Evolutionary conservation across 2,797 vertebrate species (phyloP).

Genomic region (Spinus pinus): DNA sequence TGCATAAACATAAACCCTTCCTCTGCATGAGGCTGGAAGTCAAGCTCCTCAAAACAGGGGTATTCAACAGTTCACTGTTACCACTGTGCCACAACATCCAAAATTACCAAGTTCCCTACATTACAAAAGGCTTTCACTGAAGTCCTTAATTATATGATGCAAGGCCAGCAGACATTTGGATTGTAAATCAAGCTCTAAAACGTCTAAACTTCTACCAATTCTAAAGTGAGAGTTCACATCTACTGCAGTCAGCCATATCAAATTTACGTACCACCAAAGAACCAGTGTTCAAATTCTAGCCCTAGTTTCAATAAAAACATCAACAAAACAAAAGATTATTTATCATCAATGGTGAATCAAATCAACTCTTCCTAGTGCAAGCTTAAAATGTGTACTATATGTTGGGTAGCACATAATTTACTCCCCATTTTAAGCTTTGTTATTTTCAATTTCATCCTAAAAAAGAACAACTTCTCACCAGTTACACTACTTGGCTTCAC

Average conservation of each 20-base stretch:
- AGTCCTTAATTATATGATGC: background rate
- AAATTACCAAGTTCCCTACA: background rate
- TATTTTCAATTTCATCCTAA: background rate
- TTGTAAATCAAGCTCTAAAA: background rate
- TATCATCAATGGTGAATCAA: background rate
- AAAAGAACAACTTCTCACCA: background rate
- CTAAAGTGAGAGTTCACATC: background rate
- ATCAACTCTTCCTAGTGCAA: background rate
- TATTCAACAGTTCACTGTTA: background rate
- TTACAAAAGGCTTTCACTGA: background rate
- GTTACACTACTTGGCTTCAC: background rate
- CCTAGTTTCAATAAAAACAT: background rate
- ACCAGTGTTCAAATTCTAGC: background rate
- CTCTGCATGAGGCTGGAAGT: background rate
- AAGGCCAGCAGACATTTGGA: background rate
- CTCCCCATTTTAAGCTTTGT: background rate
- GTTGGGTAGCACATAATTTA: background rate
- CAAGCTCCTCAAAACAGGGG: background rate
- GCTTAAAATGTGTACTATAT: rapidly evolving
- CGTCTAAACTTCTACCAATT: background rate
- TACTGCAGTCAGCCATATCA: background rate
- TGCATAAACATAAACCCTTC: constrained; percentile 42
- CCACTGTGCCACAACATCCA: background rate
- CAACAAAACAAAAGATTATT: background rate
- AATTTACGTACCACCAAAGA: background rate